Evolutionary conservation across 2,797 vertebrate genomes (phyloP).

Genomic region (Triplophysa yarkandensis): DNA sequence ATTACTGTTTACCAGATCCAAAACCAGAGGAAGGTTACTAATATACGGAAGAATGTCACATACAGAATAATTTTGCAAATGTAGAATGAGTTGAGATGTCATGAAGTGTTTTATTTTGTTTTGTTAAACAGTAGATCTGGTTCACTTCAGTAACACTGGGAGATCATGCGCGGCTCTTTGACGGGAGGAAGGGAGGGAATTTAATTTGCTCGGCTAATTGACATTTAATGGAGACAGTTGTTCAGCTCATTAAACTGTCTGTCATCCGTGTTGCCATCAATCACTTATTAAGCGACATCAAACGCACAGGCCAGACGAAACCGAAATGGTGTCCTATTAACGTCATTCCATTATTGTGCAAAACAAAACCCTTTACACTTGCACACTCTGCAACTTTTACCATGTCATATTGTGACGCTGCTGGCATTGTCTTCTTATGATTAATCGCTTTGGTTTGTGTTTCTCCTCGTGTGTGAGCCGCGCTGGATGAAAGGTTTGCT

Average conservation of each 20-base stretch:
- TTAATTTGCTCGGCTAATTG: constrained; percentile 69
- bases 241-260: constrained; percentile 73
- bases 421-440: background rate
- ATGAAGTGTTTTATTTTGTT: too few species aligned
- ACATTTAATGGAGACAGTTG: constrained; percentile 77
- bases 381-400: background rate
- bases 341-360: constrained; percentile 3
- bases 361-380: background rate
- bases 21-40: too few species aligned
- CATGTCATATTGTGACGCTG: background rate
- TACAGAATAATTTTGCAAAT: too few species aligned
- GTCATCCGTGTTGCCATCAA: constrained; percentile 71
- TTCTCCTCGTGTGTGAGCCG: background rate
- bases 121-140: constrained; percentile 41
- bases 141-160: constrained; percentile 9
- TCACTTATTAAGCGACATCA: constrained; percentile 69
- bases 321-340: constrained; percentile 1
- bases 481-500: background rate
- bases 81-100: too few species aligned
- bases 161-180: background rate
- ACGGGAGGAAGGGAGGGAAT: constrained; percentile 44
- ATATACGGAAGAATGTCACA: too few species aligned
- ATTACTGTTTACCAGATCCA: background rate
- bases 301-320: background rate
- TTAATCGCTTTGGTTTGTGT: constrained; percentile 2